These are phyloP conservation scores for Halichondria panicea DNA, from an alignment of 37 sponge, comb jelly and placozoan species.

Conservation along the genomic window DNA sequence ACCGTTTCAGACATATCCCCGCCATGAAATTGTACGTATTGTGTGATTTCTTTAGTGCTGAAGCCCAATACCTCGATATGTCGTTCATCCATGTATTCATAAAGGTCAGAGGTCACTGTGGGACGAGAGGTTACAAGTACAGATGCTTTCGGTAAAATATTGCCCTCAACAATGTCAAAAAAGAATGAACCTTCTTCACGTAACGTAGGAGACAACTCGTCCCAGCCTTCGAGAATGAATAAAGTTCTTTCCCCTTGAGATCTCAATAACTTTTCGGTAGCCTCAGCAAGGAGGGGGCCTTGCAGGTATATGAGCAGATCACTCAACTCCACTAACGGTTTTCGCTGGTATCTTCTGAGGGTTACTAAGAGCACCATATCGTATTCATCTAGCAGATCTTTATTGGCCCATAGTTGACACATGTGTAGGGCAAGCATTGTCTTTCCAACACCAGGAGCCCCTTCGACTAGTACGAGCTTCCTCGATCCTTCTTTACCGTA, in stretches of 20 bases:
- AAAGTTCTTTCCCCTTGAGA: not conserved
- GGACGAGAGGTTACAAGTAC: conserved; percentile 43
- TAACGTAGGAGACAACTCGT: conserved; percentile 21
- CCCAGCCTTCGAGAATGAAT: conserved; percentile 41
- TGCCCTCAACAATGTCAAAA: conserved; percentile 13
- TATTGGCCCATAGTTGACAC: conserved; percentile 21
- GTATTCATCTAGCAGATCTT: conserved; percentile 2
- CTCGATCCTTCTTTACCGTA: not conserved
- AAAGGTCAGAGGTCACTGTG: conserved; percentile 11
- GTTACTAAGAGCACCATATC: conserved; percentile 18
- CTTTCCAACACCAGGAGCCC: conserved; percentile 44
- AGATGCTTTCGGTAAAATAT: conserved; percentile 24
- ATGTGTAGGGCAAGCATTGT: conserved; percentile 33
- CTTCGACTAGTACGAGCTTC: conserved; percentile 46
- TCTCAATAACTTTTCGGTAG: not conserved
- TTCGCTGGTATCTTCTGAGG: conserved; percentile 1
- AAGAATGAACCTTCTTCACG: conserved; percentile 12
- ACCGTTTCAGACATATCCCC: not conserved
- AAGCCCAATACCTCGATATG: conserved; percentile 41
- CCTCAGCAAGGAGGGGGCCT: not conserved
- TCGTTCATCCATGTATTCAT: conserved; percentile 28
- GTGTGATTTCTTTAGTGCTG: not conserved
- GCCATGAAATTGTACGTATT: conserved; percentile 1
- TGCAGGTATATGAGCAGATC: conserved; percentile 6
- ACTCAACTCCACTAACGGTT: not conserved